Percentiles rank a stretch among this genome's conserved stretches.
Evolutionary conservation across 2,113 vertebrate species (phyloP).

Genomic region (Falcunculus frontatus): DNA sequence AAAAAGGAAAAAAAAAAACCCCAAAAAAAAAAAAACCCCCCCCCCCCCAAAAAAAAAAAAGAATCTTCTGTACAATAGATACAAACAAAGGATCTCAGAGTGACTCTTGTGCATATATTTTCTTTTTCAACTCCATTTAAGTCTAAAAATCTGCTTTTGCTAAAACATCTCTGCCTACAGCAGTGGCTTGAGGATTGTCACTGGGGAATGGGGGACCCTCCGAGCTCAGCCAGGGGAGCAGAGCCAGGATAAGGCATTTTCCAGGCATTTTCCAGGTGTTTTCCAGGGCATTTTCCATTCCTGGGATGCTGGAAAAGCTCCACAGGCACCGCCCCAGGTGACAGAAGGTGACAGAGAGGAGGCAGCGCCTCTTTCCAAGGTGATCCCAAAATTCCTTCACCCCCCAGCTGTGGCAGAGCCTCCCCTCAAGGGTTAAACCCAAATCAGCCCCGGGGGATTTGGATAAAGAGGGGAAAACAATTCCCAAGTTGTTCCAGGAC

Average conservation of each 20-base stretch:
- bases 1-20: background rate
- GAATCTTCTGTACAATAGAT: conserved; percentile 73
- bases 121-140: conserved; percentile 20
- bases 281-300: background rate
- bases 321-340: too few species aligned
- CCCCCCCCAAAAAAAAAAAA: background rate
- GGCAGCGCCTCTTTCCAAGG: background rate
- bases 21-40: too few species aligned
- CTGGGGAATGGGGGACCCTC: background rate
- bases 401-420: background rate
- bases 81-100: conserved; percentile 70
- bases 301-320: background rate
- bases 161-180: conserved; percentile 41
- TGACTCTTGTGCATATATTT: conserved; percentile 73
- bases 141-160: conserved; percentile 59
- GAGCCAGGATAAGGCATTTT: background rate
- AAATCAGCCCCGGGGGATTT: background rate
- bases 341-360: background rate
- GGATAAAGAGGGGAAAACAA: background rate
- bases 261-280: background rate
- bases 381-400: background rate
- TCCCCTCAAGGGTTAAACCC: background rate
- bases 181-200: conserved; percentile 72
- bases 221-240: too few species aligned
- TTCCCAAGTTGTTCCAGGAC: background rate